Evolutionary conservation across 1,140 invertebrate genomes (phyloP).

Genomic region (Magallana ariakensis): DNA sequence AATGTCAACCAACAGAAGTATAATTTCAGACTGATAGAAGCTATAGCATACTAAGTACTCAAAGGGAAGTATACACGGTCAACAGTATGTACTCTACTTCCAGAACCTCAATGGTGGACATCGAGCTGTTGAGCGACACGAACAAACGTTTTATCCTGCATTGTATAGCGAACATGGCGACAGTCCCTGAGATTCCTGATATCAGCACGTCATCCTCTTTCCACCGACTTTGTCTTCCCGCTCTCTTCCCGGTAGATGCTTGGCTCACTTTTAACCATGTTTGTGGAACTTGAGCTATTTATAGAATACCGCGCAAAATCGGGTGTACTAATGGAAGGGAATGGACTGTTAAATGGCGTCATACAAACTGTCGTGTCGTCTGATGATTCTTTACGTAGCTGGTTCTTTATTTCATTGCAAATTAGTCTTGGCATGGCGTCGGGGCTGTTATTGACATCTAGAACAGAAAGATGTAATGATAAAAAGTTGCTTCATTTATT

Average conservation of each 20-base stretch:
- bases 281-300: neutral
- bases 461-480: neutral
- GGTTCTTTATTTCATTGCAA: neutral
- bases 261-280: conserved; percentile 4
- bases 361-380: neutral
- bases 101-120: too few relatives aligned
- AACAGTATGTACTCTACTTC: too few relatives aligned
- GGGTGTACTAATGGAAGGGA: neutral
- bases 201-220: neutral
- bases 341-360: neutral
- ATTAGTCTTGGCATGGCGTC: neutral
- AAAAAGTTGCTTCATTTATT: too few relatives aligned
- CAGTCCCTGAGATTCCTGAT: too few relatives aligned
- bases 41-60: too few relatives aligned
- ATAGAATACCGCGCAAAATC: neutral
- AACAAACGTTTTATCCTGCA: too few relatives aligned
- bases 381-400: neutral
- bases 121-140: too few relatives aligned
- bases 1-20: too few relatives aligned
- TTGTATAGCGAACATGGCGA: too few relatives aligned
- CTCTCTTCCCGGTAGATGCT: conserved; percentile 2
- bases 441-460: neutral
- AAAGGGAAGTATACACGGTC: too few relatives aligned
- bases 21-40: too few relatives aligned
- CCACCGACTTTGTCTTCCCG: conserved; percentile 2